Percentiles rank a stretch among this genome's conserved stretches.
Evolutionary conservation across 2,113 vertebrate genomes (phyloP).

Genomic region (Penelope pileata): DNA sequence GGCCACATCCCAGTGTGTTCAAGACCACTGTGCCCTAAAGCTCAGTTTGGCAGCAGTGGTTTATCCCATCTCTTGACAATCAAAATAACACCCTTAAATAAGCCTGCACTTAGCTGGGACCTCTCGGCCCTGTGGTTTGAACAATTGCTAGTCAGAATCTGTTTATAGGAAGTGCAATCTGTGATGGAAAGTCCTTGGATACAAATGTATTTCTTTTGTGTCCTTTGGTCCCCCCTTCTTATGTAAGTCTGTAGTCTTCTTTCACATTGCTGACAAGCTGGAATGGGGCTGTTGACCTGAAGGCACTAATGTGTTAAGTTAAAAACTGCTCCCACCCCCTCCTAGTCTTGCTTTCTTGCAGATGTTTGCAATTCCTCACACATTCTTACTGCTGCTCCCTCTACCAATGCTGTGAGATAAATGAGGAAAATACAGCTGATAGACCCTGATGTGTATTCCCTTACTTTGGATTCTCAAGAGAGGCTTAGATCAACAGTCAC

Average conservation of each 20-base stretch:
- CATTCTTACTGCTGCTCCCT: slow-evolving; percentile 28
- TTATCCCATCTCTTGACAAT: not conserved
- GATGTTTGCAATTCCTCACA: slow-evolving; percentile 57
- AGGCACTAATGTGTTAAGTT: not conserved
- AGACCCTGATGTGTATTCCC: not conserved
- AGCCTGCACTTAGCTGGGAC: not conserved
- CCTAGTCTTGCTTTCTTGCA: slow-evolving; percentile 50
- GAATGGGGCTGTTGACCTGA: not conserved
- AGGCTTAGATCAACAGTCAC: not conserved
- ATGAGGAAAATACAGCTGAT: not conserved
- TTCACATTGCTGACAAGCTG: not conserved
- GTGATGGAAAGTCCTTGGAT: not conserved
- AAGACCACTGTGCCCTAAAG: not conserved
- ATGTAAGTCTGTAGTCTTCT: not conserved
- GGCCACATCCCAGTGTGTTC: not conserved
- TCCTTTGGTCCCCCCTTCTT: not conserved
- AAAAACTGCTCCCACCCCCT: slow-evolving; percentile 1
- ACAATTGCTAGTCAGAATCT: not conserved
- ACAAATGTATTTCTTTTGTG: not conserved
- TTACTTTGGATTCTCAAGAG: not conserved
- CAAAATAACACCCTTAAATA: not conserved
- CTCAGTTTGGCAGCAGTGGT: not conserved
- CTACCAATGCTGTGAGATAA: not conserved
- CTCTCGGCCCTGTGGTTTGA: not conserved
- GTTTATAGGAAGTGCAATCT: not conserved